These are phyloP conservation scores for Sebastes hopkinsi DNA, from an alignment of 2,797 vertebrate species.

Conservation along the genomic window DNA sequence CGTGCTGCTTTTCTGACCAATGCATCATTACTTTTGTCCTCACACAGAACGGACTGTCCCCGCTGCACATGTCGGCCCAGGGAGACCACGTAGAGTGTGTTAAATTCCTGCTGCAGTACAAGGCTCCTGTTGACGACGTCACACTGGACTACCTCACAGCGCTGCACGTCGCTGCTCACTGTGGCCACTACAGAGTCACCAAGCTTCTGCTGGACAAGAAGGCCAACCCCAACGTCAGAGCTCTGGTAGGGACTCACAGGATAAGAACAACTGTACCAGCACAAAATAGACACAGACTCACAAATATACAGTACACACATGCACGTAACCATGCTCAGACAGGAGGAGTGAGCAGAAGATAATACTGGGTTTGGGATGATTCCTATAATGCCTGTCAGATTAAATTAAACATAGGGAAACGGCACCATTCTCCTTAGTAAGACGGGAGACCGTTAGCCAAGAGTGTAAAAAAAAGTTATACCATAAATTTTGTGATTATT, in stretches of 20 bases:
- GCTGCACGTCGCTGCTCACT: constrained; percentile 96
- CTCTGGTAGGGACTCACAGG: constrained; percentile 81
- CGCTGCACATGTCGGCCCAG: constrained; percentile 96
- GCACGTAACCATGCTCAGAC: background rate
- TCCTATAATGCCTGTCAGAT: background rate
- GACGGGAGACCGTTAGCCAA: background rate
- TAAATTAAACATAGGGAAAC: background rate
- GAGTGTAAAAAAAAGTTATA: background rate
- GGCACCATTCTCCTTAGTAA: background rate
- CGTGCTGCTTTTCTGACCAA: background rate
- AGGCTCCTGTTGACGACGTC: constrained; percentile 95
- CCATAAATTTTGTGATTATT: background rate
- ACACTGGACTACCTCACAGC: constrained; percentile 96
- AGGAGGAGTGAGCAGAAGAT: background rate
- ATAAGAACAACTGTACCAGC: background rate
- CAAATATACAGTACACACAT: background rate
- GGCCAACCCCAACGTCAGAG: constrained; percentile 94
- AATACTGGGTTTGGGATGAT: background rate
- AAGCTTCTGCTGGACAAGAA: constrained; percentile 96
- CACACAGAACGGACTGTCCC: constrained; percentile 93
- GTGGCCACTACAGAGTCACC: constrained; percentile 96
- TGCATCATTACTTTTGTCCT: background rate
- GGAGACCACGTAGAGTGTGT: constrained; percentile 98
- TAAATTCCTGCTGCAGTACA: constrained; percentile 93
- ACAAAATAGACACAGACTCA: background rate